phyloP scores from a whole-genome alignment of 2,113 vertebrate genomes.

The Columba livia region DNA sequence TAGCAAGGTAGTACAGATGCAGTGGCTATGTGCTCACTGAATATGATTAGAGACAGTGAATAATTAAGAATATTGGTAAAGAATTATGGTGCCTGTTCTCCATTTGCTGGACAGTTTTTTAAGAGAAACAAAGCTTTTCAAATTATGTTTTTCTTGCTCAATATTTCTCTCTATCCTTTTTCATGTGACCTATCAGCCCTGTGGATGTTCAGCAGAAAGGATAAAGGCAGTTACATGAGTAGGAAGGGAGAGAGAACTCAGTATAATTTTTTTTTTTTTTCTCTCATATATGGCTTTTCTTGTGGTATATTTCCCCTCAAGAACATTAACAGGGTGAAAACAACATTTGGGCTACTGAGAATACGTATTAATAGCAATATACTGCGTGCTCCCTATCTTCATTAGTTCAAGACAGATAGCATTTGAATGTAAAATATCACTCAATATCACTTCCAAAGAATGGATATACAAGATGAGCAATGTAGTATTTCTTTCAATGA shows the following conservation, averaged over 20 bases:
- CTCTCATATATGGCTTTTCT: slow-evolving; percentile 8
- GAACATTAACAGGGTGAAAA: slow-evolving; percentile 31
- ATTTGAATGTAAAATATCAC: slow-evolving; percentile 11
- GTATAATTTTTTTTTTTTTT: background rate
- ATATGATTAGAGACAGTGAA: background rate
- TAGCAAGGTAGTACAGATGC: background rate
- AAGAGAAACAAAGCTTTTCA: background rate
- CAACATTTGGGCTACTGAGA: slow-evolving; percentile 46
- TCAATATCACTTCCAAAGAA: background rate
- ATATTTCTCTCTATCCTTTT: background rate
- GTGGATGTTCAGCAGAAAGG: background rate
- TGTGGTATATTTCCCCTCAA: slow-evolving; percentile 7
- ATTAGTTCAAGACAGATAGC: slow-evolving; percentile 32
- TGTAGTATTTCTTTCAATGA: background rate
- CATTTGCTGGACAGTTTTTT: background rate
- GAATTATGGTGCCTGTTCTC: background rate
- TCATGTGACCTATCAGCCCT: background rate
- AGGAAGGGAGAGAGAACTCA: background rate
- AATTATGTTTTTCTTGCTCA: background rate
- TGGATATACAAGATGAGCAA: background rate
- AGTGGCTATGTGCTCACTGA: background rate
- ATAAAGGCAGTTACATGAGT: slow-evolving; percentile 2
- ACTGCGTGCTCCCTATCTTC: background rate
- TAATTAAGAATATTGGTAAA: background rate
- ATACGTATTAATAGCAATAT: background rate